Base-by-base conservation (phyloP, 2,888 invertebrate species). In the Xanthia togata region DNA sequence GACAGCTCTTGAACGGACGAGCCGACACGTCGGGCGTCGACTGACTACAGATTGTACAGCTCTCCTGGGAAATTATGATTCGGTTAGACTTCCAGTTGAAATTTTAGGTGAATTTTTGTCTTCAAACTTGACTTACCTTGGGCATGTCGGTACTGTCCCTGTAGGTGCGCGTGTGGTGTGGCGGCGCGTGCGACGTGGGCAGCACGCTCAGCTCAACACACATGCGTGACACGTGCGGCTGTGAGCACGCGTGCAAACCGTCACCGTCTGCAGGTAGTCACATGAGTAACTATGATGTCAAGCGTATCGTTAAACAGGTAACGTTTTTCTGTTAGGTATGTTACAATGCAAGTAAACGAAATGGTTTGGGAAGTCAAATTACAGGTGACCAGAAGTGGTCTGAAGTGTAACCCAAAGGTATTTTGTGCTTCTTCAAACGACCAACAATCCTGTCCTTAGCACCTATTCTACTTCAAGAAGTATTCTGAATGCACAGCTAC, bases 1-100 rank as follows among this genome's bases (percentile, higher is more conserved):
- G 89, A 83, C 96, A 97, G 81, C 96, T 96, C 84, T 96, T 96
- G 41, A 96, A 95, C 0, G 96, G 96, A 0, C 94, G 93, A 23
- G 94, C 93, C 14, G 96, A 96, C 6, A 96, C 90, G 86, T 96
- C 95, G 0, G 96, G 95, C 76, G 93, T 94, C 17, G 96, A 95
- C 81, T 94, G 92, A 73, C 93, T 94, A 89, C 96, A 96, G 26
- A 96, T 92, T 0, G 93, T 91, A 87, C 96, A 97, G 76, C 91
- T 93, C 71, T 95, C 94, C 88, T 88, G 76, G 41, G 8, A 12
- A 70, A 26, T 38, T 14, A 53, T 31, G 23, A 23, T 57, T 26
- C 23, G 31, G 17, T 59, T 59, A 41, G 23, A 41, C 5, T 12
- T 3, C 6, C 9, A n/a, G 31, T 26, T 57, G n/a, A 35, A 0